Base-by-base conservation (phyloP, 2,797 vertebrate genomes). In the Peromyscus aztecus region DNA sequence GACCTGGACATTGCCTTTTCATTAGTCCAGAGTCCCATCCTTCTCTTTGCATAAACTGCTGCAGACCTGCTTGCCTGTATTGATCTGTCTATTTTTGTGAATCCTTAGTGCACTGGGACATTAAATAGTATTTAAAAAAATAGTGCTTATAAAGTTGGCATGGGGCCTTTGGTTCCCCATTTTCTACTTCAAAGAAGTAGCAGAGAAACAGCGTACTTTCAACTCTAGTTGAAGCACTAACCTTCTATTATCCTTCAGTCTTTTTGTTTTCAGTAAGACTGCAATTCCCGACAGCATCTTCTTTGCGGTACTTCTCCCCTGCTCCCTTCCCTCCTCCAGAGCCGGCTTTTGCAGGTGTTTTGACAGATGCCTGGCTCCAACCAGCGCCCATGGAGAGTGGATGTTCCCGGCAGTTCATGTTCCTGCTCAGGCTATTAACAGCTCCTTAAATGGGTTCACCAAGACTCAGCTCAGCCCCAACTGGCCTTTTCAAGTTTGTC, bases 391-490 rank as follows among this genome's bases (percentile, higher is more conserved):
- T 0, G 3, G 90, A 90, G 84, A n/a, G 55, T 3, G 71, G 76
- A 27, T 8, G 69, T 43, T 85, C 52, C 65, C 4, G 0, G 6
- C 61, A 80, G n/a, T 16, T 61, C 83, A 24, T 46, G 90, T 49
- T 86, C 6, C 89, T 29, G 86, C 67, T 89, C 67, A 65, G 78
- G 29, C 61, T 86, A 17, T 78, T 95, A 81, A 90, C 27, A 55
- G 65, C 4, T 93, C 81, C 69, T 91, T 91, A 71, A 65, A 14
- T 24, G 83, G 89, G 80, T 52, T 63, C 57, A 34, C 84, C 81
- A 43, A 34, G 67, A 57, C 67, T 83, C 76, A 13, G 77, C 27
- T 71, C 16, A 55, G 80, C 57, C 76, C 16, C 77, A 27, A 0
- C 67, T 31, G 82, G 67, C 37, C 87, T 93, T 92, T 82, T 55